Evolutionary conservation across 2,113 vertebrate species (phyloP).

Genomic region (Illadopsis cleaveri): DNA sequence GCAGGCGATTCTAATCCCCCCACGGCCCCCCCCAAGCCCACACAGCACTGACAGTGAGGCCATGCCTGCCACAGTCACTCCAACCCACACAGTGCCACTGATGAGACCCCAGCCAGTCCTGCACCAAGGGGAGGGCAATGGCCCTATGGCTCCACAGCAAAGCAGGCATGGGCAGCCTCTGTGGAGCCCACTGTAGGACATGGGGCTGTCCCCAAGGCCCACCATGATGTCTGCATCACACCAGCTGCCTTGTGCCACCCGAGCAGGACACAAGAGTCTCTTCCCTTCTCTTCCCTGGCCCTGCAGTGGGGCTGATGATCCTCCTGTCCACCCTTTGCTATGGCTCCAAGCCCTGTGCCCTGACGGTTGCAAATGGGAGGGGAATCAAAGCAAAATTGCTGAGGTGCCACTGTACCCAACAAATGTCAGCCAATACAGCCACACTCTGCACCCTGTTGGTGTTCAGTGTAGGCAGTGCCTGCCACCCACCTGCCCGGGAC

Average conservation of each 20-base stretch:
- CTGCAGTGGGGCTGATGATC: neutral
- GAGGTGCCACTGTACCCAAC: accelerated
- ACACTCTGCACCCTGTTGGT: neutral
- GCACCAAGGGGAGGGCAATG: accelerated
- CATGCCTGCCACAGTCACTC: neutral
- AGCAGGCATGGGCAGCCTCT: neutral
- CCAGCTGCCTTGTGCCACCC: neutral
- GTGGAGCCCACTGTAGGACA: accelerated
- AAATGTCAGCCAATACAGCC: neutral
- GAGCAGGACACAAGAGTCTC: neutral
- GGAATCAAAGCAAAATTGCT: neutral
- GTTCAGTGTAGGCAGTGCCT: neutral
- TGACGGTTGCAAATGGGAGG: neutral
- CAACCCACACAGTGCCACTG: accelerated
- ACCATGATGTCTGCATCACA: accelerated
- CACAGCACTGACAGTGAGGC: neutral
- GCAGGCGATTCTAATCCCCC: conserved; percentile 12
- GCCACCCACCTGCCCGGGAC: neutral
- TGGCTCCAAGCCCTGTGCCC: neutral
- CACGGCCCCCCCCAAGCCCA: neutral
- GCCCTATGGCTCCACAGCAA: neutral
- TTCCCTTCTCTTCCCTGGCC: neutral
- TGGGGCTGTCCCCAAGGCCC: neutral
- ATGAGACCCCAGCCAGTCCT: neutral
- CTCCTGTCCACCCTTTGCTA: neutral